Evolutionary conservation across 2,797 vertebrate genomes (phyloP).

Genomic region (Channallabes apus): DNA sequence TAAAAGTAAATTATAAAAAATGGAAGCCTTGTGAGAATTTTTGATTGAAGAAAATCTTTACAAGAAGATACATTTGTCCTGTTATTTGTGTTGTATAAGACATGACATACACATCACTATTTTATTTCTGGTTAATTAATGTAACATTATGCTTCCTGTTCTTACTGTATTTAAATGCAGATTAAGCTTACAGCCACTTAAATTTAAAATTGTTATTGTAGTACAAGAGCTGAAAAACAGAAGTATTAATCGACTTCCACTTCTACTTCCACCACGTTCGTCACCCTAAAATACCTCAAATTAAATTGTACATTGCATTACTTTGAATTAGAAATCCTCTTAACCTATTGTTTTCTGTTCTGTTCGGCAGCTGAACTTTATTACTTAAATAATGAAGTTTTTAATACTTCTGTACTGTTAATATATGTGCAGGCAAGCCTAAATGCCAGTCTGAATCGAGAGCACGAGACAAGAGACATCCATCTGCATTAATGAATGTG

Average conservation of each 20-base stretch:
- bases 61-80: background rate
- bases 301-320: background rate
- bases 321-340: background rate
- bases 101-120: background rate
- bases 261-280: too few relatives aligned
- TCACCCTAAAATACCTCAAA: background rate
- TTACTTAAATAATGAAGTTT: constrained; percentile 16
- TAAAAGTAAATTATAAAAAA: background rate
- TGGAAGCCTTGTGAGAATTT: too few relatives aligned
- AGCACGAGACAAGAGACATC: constrained; percentile 1
- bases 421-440: constrained; percentile 16
- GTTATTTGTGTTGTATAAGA: background rate
- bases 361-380: background rate
- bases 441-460: constrained; percentile 29
- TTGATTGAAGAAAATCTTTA: background rate
- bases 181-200: background rate
- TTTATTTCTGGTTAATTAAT: background rate
- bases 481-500: constrained; percentile 20
- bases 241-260: background rate
- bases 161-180: background rate
- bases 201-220: background rate
- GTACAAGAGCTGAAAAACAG: background rate
- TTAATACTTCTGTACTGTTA: background rate
- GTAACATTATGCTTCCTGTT: background rate
- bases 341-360: background rate